A percentile compares a stretch with the other conserved stretches of the same genome.
These are phyloP conservation scores for Phylloscopus collybita DNA, from an alignment of 2,797 vertebrate species.

Conservation along the genomic window DNA sequence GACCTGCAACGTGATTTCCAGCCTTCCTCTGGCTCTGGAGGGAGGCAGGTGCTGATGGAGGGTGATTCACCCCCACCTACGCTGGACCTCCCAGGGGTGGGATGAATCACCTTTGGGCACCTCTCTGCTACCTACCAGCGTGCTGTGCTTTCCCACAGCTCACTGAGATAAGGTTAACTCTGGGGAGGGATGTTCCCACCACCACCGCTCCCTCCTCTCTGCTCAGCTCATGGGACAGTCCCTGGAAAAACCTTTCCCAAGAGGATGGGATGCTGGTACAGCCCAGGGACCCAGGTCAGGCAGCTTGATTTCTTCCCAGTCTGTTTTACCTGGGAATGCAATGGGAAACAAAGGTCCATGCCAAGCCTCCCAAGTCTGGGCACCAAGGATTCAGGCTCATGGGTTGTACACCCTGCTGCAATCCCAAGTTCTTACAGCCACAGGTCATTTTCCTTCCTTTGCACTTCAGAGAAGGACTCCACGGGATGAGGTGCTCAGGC, in stretches of 20 bases:
- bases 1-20: neutral
- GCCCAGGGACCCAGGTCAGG: neutral
- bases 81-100: constrained; percentile 36
- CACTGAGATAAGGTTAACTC: neutral
- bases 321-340: neutral
- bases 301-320: neutral
- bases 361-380: neutral
- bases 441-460: neutral
- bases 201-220: neutral
- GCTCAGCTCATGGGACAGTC: neutral
- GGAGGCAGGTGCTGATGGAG: neutral
- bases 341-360: neutral
- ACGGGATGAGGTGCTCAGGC: neutral
- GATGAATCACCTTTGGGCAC: neutral
- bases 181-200: neutral
- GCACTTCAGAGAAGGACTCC: accelerated
- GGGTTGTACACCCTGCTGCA: accelerated
- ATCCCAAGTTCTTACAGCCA: neutral
- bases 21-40: neutral
- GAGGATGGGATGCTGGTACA: neutral
- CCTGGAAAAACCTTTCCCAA: neutral
- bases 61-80: constrained; percentile 31
- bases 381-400: neutral
- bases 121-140: neutral
- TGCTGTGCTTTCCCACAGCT: neutral